Evolutionary conservation across 2,113 vertebrate genomes (phyloP).

Genomic region (Anoura caudifer): DNA sequence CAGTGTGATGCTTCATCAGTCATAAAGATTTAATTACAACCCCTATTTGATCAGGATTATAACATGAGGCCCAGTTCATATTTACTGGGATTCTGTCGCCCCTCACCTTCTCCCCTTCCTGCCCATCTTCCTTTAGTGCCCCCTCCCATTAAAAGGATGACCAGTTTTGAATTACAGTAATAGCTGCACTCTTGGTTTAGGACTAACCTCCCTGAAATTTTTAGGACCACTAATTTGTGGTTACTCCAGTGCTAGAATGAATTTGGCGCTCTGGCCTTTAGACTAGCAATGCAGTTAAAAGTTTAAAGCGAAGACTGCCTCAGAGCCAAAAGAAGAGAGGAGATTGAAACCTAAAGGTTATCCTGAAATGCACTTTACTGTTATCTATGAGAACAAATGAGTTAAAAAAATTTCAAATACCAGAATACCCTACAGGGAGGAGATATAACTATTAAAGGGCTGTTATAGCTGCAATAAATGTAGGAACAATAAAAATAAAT

Average conservation of each 20-base stretch:
- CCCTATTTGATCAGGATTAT: constrained; percentile 74
- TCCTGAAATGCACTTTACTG: constrained; percentile 89
- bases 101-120: constrained; percentile 38
- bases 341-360: constrained; percentile 91
- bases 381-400: constrained; percentile 92
- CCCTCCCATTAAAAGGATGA: constrained; percentile 72
- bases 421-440: constrained; percentile 92
- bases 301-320: constrained; percentile 86
- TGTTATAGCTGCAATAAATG: constrained; percentile 91
- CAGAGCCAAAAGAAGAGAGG: constrained; percentile 82
- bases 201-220: constrained; percentile 84
- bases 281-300: constrained; percentile 86
- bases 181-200: constrained; percentile 75
- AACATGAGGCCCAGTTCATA: constrained; percentile 69
- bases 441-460: constrained; percentile 92
- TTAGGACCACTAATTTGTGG: constrained; percentile 86
- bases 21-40: constrained; percentile 80
- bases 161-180: constrained; percentile 82
- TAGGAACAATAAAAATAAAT: constrained; percentile 93
- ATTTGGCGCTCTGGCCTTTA: constrained; percentile 86
- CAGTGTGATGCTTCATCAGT: constrained; percentile 69
- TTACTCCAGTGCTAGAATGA: constrained; percentile 82
- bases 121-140: not conserved
- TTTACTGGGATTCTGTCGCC: constrained; percentile 64
- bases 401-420: constrained; percentile 93